A percentile compares a stretch with the other conserved stretches of the same genome.
phyloP scores from a whole-genome alignment of 2,888 invertebrate genomes.

The Aleiodes alternator region DNA sequence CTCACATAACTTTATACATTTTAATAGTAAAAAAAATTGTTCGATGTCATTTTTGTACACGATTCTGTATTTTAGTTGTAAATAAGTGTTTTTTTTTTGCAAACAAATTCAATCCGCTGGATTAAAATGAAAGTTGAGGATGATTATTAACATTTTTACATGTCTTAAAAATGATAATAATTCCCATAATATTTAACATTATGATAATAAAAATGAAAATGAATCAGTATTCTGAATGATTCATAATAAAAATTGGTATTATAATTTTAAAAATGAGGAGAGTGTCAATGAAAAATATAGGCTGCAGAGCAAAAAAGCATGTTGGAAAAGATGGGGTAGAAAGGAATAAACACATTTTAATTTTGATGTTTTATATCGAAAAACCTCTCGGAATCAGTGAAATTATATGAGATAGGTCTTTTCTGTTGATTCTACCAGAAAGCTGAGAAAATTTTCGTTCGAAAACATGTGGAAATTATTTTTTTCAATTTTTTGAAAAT shows the following conservation, averaged over 20 bases:
- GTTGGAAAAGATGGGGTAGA: no score
- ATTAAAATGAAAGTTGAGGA: constrained; percentile 17
- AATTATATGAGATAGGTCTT: no score
- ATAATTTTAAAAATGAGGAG: constrained; percentile 47
- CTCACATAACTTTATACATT: constrained; percentile 1
- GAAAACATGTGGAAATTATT: no score
- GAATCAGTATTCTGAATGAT: constrained; percentile 64
- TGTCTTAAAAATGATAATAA: constrained; percentile 3
- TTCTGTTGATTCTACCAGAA: no score
- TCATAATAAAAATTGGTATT: constrained; percentile 62
- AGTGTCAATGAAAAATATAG: constrained; percentile 29
- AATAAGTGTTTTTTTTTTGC: constrained; percentile 28
- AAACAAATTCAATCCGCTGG: not conserved
- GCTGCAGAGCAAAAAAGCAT: not conserved
- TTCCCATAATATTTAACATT: constrained; percentile 55
- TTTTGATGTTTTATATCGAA: no score
- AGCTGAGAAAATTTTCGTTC: no score
- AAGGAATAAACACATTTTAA: no score
- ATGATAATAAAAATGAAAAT: constrained; percentile 54
- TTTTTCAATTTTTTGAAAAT: no score
- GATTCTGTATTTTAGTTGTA: constrained; percentile 32
- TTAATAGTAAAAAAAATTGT: not conserved
- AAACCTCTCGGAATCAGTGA: no score
- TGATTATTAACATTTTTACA: constrained; percentile 38
- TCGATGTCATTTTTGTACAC: not conserved